Percentiles rank a stretch among this genome's conserved stretches.
These are phyloP conservation scores for Lepidocyrtoides sp. DNA, from an alignment of 2,888 invertebrate species.

Conservation along the genomic window DNA sequence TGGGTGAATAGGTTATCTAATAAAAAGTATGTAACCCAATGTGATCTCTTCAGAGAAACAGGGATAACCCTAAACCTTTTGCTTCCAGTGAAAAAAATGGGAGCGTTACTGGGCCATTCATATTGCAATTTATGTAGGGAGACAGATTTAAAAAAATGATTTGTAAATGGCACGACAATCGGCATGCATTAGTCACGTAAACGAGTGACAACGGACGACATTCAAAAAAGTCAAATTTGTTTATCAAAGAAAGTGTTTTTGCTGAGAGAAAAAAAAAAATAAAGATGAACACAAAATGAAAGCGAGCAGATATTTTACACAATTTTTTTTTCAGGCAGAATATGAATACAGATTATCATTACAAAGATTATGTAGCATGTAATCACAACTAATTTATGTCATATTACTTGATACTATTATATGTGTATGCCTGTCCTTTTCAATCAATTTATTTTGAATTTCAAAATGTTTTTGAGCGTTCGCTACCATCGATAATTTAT, in stretches of 20 bases:
- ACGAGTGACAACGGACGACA: not conserved
- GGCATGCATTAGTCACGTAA: not conserved
- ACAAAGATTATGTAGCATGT: not conserved
- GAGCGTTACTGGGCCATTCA: slow-evolving; percentile 41
- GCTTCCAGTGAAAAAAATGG: slow-evolving; percentile 13
- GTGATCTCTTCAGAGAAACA: not conserved
- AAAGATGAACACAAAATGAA: slow-evolving; percentile 26
- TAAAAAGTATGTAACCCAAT: slow-evolving; percentile 26
- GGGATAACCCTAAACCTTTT: not conserved
- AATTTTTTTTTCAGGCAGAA: too few relatives aligned
- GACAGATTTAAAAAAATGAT: not conserved
- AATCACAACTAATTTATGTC: slow-evolving; percentile 14
- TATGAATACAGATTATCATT: not conserved
- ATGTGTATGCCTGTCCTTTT: not conserved
- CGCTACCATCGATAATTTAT: not conserved
- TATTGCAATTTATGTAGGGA: not conserved
- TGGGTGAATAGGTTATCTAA: slow-evolving; percentile 9
- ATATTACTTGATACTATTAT: not conserved
- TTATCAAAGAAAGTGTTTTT: not conserved
- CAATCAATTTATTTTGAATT: not conserved
- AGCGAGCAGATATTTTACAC: not conserved
- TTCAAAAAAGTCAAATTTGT: not conserved
- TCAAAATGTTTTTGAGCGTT: not conserved
- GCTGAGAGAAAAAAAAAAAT: slow-evolving; percentile 5
- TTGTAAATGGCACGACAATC: not conserved